Conservation (phyloP, 1,140 invertebrate species). For the Rhynchophorus ferrugineus region DNA sequence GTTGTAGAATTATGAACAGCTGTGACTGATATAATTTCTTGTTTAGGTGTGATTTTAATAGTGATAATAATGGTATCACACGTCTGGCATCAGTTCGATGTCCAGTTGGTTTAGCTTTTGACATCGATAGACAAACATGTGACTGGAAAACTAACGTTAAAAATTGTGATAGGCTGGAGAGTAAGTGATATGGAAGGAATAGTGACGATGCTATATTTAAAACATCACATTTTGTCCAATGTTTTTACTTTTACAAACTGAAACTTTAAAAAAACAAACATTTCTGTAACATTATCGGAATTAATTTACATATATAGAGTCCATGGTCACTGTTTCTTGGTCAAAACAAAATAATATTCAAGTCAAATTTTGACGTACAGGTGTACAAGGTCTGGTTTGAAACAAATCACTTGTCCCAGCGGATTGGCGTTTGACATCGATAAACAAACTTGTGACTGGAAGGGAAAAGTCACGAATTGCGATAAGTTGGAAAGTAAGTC, state of each 20-base stretch:
- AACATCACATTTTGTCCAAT: too few relatives aligned
- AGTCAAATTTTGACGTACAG: constrained; percentile 45
- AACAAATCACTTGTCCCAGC: constrained; percentile 89
- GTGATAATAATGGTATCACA: constrained; percentile 73
- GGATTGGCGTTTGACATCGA: constrained; percentile 93
- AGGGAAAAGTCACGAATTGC: constrained; percentile 93
- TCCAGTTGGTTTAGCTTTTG: constrained; percentile 85
- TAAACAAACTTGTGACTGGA: constrained; percentile 96
- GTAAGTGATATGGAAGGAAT: constrained; percentile 60
- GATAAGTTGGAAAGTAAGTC: constrained; percentile 93
- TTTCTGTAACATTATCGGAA: too few relatives aligned
- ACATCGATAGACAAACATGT: constrained; percentile 89
- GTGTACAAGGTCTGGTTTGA: constrained; percentile 87
- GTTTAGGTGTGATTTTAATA: constrained; percentile 81
- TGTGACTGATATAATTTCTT: constrained; percentile 15
- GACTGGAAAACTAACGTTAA: constrained; percentile 94
- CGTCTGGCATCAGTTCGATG: constrained; percentile 80
- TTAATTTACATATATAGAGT: too few relatives aligned
- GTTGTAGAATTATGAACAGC: not conserved
- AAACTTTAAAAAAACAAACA: too few relatives aligned
- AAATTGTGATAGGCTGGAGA: constrained; percentile 87
- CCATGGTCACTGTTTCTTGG: constrained; percentile 38
- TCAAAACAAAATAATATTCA: constrained; percentile 32
- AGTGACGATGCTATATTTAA: constrained; percentile 34
- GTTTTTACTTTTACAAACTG: too few relatives aligned